Base-by-base conservation (phyloP, 1,140 invertebrate genomes). In the Penaeus japonicus region DNA sequence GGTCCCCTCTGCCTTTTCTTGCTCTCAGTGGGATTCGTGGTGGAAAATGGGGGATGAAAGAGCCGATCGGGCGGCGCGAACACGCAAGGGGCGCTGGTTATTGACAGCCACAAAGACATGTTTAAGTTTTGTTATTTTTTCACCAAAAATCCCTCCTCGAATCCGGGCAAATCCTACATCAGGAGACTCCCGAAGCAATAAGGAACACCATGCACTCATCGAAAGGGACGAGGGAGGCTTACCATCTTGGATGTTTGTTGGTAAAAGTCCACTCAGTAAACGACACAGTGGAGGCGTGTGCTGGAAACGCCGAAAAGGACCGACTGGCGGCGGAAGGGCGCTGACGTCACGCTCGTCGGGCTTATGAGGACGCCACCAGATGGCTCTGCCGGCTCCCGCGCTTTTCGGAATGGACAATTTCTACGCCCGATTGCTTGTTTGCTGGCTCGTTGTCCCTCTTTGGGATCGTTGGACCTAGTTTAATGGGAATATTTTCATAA, bases 161-260 rank as follows among this genome's bases (percentile, higher is more conserved):
- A 83, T 20, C 27, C 47, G n/a, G 53, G 20, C 17, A 75, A 84
- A 65, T 59, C 24, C 20, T 57, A 84, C 15, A 24, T 24, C 82
- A 85, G 22, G 17, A 65, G 32, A 65, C 57, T 70, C 30, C 62
- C 39, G 10, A 35, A 54, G 47, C 18, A 84, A 79, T 89, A 53
- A 22, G 5, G 70, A n/a, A 80, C 17, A 20, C 12, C 5, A 20
- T 80, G 55, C 57, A 80, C 24, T 12, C 15, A 17, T 62, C 30
- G 10, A 65, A 20, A 73, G 20, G 17, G 2, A 24, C 22, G 35
- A 22, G 24, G 53, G n/a, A 24, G 15, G 54, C 87, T 89, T 85
- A 89, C 87, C 87, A 89, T 89, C 87, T 89, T 89, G 87, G 87
- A 89, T 89, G 87, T 79, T 89, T 80, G 82, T 53, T 89, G 87